phyloP scores from a whole-genome alignment of 2,888 invertebrate species.

The Leistus spinibarbis region DNA sequence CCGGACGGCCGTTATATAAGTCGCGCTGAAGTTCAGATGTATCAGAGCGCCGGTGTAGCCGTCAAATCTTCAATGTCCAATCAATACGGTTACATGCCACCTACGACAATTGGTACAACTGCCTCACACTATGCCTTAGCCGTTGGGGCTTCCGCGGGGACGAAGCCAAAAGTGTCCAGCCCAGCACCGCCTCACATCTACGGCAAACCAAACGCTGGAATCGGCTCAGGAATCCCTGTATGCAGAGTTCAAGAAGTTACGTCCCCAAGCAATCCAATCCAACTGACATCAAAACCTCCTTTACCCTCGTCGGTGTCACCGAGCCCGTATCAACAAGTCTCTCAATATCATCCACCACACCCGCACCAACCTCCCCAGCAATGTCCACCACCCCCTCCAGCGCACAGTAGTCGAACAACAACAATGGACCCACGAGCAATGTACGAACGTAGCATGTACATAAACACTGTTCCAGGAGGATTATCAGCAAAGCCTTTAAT shows the following conservation, averaged over 20 bases:
- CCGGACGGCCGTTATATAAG: slow-evolving; percentile 48
- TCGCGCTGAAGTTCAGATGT: slow-evolving; percentile 54
- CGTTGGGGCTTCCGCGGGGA: slow-evolving; percentile 60
- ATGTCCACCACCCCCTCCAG: slow-evolving; percentile 62
- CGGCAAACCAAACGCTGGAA: slow-evolving; percentile 67
- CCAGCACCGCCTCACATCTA: slow-evolving; percentile 80
- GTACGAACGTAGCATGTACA: slow-evolving; percentile 49
- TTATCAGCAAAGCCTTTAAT: slow-evolving; percentile 53
- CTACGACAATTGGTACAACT: slow-evolving; percentile 48
- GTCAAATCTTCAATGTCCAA: slow-evolving; percentile 52
- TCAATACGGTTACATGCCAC: slow-evolving; percentile 58
- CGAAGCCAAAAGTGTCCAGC: slow-evolving; percentile 74
- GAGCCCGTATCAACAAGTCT: slow-evolving; percentile 61
- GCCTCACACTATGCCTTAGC: slow-evolving; percentile 60
- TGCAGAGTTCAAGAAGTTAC: slow-evolving; percentile 18
- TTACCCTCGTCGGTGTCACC: slow-evolving; percentile 58
- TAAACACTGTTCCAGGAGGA: slow-evolving; percentile 50
- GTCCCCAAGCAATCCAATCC: slow-evolving; percentile 57
- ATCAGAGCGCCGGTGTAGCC: slow-evolving; percentile 47
- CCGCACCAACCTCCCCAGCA: slow-evolving; percentile 52
- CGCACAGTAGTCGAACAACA: slow-evolving; percentile 57
- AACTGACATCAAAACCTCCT: slow-evolving; percentile 65
- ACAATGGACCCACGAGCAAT: slow-evolving; percentile 45
- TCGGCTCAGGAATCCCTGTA: slow-evolving; percentile 62
- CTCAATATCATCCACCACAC: slow-evolving; percentile 57